Evolutionary conservation across 2,888 invertebrate genomes (phyloP), one percentile per base, ranked within the genome.

Genomic region (Polydrusus cervinus): DNA sequence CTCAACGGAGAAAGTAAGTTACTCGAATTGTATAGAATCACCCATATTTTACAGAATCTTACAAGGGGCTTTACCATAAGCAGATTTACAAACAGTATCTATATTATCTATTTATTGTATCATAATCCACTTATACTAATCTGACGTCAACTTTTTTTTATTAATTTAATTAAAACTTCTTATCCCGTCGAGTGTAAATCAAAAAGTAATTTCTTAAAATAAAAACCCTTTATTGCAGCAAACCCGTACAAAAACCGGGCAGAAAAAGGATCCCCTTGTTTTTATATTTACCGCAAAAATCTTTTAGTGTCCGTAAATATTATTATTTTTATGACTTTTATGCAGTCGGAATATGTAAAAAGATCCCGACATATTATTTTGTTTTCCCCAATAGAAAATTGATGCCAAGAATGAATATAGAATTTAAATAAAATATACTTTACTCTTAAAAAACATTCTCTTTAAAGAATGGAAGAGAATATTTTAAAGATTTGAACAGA

Each of bases 241-340:
- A 13, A 34, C 53, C 16, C 14, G 47, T n/a, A 49, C 10, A 49
- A 40, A 65, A 38, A 25, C 40, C 18, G 16, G 51, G 16, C 40
- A 8, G 53, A 57, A 67, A 67, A 67, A 40, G 14, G 43, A 49
- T 53, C 38, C 30, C 66, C 49, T 67, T 40, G 53, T 67, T 51
- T 67, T 55, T 67, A 67, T 67, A 67, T 67, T 67, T 67, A 51
- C 67, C 18, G 34, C 67, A 67, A 67, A 67, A 55, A 49, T 69
- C 45, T 69, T 60, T 69, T 69, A 69, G 60, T 69, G 49, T 60
- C 30, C 60, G 61, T 69, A 70, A 70, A 70, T 55, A 66, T 66
- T 72, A 43, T 67, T 53, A 55, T 57, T 67, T 51, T 67, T 67
- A 67, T 67, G 67, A 55, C n/a, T 11, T 30, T 43, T 57, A 40